phyloP scores from a whole-genome alignment of 2,797 vertebrate genomes.

The Coregonus suidteri region DNA sequence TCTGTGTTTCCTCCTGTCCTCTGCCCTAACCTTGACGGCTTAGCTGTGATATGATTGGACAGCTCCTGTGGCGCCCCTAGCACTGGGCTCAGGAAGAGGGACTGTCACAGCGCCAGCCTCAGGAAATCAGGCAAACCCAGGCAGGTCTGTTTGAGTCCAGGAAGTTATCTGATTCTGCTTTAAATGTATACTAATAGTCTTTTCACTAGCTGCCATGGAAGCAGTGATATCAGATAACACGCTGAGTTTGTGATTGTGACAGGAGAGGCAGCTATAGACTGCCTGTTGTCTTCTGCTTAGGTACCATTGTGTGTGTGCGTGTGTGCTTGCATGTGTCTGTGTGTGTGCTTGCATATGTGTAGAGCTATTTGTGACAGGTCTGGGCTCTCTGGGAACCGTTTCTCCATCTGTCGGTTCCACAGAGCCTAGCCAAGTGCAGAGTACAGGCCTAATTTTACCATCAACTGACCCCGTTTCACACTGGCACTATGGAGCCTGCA shows the following conservation, averaged over 20 bases:
- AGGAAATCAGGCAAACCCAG: constrained; percentile 24
- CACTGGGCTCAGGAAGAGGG: constrained; percentile 33
- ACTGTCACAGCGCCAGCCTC: constrained; percentile 24
- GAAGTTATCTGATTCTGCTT: too few relatives aligned
- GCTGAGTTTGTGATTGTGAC: background rate
- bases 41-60: constrained; percentile 44
- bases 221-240: background rate
- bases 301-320: background rate
- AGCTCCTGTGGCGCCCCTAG: constrained; percentile 43
- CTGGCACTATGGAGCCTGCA: constrained; percentile 18
- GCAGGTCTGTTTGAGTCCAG: constrained; percentile 4
- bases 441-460: constrained; percentile 63
- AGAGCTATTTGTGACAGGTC: constrained; percentile 74
- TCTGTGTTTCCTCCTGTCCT: constrained; percentile 18
- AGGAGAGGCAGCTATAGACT: background rate
- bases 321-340: too few relatives aligned
- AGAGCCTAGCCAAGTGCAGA: constrained; percentile 44
- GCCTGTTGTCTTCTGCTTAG: constrained; percentile 3
- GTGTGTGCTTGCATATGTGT: constrained; percentile 40
- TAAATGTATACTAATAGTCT: background rate
- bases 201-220: background rate
- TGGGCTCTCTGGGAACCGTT: constrained; percentile 69
- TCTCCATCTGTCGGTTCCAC: constrained; percentile 74
- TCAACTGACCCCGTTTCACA: background rate
- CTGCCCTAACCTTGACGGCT: constrained; percentile 47